phyloP scores from a whole-genome alignment of 2,113 vertebrate genomes.

The Patagioenas fasciata region DNA sequence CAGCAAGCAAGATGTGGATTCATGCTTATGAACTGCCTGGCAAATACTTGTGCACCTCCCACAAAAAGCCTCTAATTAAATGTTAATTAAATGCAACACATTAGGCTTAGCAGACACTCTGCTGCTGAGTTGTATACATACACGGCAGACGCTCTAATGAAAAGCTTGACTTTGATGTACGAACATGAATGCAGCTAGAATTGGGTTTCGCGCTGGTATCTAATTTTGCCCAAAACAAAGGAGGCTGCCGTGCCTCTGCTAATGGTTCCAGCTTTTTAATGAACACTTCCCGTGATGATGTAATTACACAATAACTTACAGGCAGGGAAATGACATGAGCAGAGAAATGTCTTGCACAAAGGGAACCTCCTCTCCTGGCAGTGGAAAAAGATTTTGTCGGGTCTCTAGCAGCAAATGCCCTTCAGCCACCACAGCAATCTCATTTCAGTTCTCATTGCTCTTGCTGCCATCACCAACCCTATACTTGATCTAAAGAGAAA shows the following conservation, averaged over 20 bases:
- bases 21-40: not conserved
- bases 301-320: conserved; percentile 30
- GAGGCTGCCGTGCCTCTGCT: not conserved
- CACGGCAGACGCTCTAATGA: conserved; percentile 57
- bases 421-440: not conserved
- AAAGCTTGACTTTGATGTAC: conserved; percentile 67
- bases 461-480: not conserved
- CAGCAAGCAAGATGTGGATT: not conserved
- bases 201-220: not conserved
- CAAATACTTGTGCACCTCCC: not conserved
- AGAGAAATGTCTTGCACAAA: not conserved
- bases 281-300: conserved; percentile 26
- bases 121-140: conserved; percentile 63
- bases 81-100: conserved; percentile 67
- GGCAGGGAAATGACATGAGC: not conserved
- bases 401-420: not conserved
- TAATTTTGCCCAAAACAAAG: conserved; percentile 51
- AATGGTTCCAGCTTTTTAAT: conserved; percentile 52
- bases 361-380: conserved; percentile 19
- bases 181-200: conserved; percentile 22
- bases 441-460: not conserved
- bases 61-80: conserved; percentile 56
- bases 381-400: not conserved
- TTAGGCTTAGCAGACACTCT: conserved; percentile 53
- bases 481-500: not conserved